These are phyloP conservation scores for Caradrina clavipalpis DNA, from an alignment of 2,888 invertebrate species.

Conservation along the genomic window DNA sequence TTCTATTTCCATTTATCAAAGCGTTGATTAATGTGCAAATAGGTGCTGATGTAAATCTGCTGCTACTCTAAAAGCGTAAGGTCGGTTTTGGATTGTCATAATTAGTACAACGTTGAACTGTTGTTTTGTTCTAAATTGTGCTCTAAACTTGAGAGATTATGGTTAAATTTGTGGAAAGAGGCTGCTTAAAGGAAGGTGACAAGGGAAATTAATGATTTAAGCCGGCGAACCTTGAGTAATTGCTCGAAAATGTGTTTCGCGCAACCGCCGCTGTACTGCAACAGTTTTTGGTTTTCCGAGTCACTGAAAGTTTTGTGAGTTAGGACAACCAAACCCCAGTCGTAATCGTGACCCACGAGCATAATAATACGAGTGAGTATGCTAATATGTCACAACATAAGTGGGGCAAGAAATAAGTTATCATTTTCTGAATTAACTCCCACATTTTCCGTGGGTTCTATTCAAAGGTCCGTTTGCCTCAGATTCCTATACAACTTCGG, in stretches of 20 bases:
- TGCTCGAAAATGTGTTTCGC: slow-evolving; percentile 42
- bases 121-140: slow-evolving; percentile 6
- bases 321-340: not conserved
- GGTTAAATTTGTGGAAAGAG: slow-evolving; percentile 15
- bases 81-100: slow-evolving; percentile 24
- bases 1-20: not conserved
- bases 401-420: not conserved
- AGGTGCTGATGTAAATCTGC: slow-evolving; percentile 26
- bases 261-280: slow-evolving; percentile 14
- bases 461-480: not conserved
- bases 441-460: not conserved
- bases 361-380: not conserved
- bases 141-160: not conserved
- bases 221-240: slow-evolving; percentile 48
- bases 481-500: not conserved
- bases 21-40: slow-evolving; percentile 4
- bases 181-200: slow-evolving; percentile 39
- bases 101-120: slow-evolving; percentile 16
- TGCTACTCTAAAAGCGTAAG: slow-evolving; percentile 5
- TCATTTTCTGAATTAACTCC: not conserved
- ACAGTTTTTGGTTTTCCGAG: slow-evolving; percentile 29
- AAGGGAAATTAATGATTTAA: slow-evolving; percentile 58
- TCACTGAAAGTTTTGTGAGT: slow-evolving; percentile 31
- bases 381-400: not conserved
- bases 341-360: not conserved